Evolutionary conservation across 2,888 invertebrate species (phyloP), one percentile per base, ranked within the genome.

Genomic region (Drosophila paracracens): DNA sequence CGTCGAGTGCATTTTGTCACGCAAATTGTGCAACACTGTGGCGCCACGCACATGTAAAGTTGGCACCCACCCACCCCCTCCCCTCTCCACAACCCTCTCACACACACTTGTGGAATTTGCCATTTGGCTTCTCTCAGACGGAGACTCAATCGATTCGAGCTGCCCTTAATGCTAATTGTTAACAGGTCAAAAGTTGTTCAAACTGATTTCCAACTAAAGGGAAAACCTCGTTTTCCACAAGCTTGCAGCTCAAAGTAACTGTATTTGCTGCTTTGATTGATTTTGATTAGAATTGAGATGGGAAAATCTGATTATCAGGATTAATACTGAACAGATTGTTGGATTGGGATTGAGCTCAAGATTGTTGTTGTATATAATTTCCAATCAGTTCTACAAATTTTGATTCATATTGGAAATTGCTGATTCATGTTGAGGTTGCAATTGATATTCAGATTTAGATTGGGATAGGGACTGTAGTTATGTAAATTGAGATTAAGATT

Each of bases 1-100:
- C 16, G 5, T 11, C 62, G 73, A 84, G 38, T 83, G 83, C 84
- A 84, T 81, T 84, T 81, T 78, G 88, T 84, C 84, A 84, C 84
- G 84, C 88, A 87, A 78, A 70, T 78, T 74, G 56, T 66, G 50
- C 43, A 46, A n/a, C 36, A 25, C 29, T 38, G 40, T 2, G 43
- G 43, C 43, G 7, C 43, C 43, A 25, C 16, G 16, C 25, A 6
- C 46, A 46, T 46, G 7, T 25, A 54, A 59, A 70, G 11, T 54
- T 40, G 66, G 73, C 62, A 67, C 7, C n/a, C 0, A 46, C 3
- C 25, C 10, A 8, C 7, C 31, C 13, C 29, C 51, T 50, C 69
- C 31, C n/a, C 13, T 74, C 70, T 66, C 75, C 65, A 71, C 70
- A 79, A 67, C 31, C 29, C n/a, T 71, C 70, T 68, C 78, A 80